Conservation (phyloP, 2,797 vertebrate genomes). For the Liasis olivaceus region DNA sequence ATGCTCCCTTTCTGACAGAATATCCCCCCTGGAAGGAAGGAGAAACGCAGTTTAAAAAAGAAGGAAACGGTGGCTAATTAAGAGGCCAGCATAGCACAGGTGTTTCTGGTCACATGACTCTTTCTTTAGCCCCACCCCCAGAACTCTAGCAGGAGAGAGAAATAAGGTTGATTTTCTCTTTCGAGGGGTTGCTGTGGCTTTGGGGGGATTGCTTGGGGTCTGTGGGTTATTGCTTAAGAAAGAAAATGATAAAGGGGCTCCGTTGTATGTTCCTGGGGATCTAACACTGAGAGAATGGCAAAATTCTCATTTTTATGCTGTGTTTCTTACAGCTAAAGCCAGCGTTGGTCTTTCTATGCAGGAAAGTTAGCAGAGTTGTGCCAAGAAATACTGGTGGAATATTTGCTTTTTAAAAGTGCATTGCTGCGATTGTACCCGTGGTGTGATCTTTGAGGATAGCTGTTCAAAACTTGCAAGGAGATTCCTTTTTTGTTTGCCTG, state of each 20-base stretch:
- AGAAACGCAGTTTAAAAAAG: not conserved
- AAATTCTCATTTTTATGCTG: not conserved
- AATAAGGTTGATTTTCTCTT: rapidly evolving
- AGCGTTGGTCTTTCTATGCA: not conserved
- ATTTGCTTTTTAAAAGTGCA: not conserved
- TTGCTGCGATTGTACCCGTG: not conserved
- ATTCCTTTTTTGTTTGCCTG: not conserved
- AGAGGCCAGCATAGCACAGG: not conserved
- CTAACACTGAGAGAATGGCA: not conserved
- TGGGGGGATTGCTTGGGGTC: rapidly evolving
- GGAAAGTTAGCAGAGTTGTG: not conserved
- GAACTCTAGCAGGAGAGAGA: rapidly evolving
- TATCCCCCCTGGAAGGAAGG: not conserved
- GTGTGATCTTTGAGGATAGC: not conserved
- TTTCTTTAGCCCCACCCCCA: not conserved
- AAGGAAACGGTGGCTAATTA: not conserved
- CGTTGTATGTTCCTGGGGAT: not conserved
- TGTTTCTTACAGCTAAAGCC: not conserved
- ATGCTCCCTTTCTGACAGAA: not conserved
- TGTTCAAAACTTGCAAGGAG: no score
- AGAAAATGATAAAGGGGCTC: not conserved
- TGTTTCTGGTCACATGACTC: slow-evolving; percentile 32
- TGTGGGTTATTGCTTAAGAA: not conserved
- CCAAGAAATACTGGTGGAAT: not conserved
- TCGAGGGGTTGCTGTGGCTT: rapidly evolving